These are phyloP conservation scores for Indicator indicator DNA, from an alignment of 2,113 vertebrate species.

Conservation along the genomic window DNA sequence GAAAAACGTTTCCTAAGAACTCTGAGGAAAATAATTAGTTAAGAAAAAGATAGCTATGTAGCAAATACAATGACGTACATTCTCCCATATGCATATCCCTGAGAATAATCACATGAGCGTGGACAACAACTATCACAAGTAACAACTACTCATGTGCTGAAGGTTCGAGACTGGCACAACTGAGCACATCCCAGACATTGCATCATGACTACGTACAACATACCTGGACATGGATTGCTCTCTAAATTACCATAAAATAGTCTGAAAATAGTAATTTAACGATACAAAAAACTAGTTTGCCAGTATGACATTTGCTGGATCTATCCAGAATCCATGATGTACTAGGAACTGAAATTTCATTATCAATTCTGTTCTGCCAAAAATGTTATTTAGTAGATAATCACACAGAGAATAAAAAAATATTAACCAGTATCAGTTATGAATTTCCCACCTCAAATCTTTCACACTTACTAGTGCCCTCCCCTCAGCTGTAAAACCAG, in stretches of 20 bases:
- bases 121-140: neutral
- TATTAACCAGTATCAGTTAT: neutral
- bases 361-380: neutral
- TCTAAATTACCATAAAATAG: neutral
- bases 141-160: neutral
- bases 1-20: neutral
- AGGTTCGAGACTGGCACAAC: neutral
- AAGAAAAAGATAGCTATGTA: neutral
- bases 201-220: neutral
- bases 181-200: neutral
- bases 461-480: neutral
- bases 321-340: neutral
- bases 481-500: neutral
- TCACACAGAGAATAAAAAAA: neutral
- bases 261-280: neutral
- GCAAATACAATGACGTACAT: neutral
- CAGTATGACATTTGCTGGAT: neutral
- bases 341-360: neutral
- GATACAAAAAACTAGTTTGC: constrained; percentile 1
- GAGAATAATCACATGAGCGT: neutral
- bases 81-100: neutral
- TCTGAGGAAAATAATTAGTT: neutral
- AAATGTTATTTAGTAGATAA: neutral
- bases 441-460: neutral
- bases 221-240: neutral